Evolutionary conservation across 2,888 invertebrate genomes (phyloP), one percentile per base, ranked within the genome.

Genomic region (Blera fallax): DNA sequence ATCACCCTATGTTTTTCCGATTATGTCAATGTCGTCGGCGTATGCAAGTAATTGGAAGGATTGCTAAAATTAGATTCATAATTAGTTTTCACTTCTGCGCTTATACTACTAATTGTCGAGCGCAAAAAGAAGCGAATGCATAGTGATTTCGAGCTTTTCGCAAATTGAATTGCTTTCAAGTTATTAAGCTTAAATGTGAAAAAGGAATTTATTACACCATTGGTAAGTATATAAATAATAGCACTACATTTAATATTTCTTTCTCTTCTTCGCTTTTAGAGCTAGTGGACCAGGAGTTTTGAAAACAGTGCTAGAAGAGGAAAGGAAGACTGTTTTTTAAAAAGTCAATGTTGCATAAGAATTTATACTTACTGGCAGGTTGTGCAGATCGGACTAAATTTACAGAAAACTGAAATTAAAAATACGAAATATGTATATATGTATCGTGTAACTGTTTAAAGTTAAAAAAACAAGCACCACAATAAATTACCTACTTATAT

Each of bases 381-480:
- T 24, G 98, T 98, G 92, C 99, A 99, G 88, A 99, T 98, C 0
- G 99, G 98, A 91, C 98, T 98, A 93, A 98, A 98, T 91, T 97
- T 97, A 93, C 99, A 99, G 93, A 98, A 99, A 88, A 99, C 98
- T 97, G 93, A 90, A 94, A 94, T 88, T 89, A 93, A 10, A 27
- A 80, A 60, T 14, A 6, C 24, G 4, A 24, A 24, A 24, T 3
- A 3, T 24, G 24, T 24, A 24, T 24, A 3, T 3, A 24, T 24
- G n/a, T n/a, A n/a, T n/a, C n/a, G n/a, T n/a, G n/a, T n/a, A n/a
- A n/a, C n/a, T n/a, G n/a, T n/a, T n/a, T n/a, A n/a, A n/a, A n/a
- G n/a, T n/a, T n/a, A n/a, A n/a, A n/a, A n/a, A n/a, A n/a, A n/a
- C n/a, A n/a, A n/a, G n/a, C n/a, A n/a, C n/a, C n/a, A n/a, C n/a